These are phyloP conservation scores for Glomeris marginata DNA, from an alignment of 2,888 invertebrate genomes.

Conservation along the genomic window DNA sequence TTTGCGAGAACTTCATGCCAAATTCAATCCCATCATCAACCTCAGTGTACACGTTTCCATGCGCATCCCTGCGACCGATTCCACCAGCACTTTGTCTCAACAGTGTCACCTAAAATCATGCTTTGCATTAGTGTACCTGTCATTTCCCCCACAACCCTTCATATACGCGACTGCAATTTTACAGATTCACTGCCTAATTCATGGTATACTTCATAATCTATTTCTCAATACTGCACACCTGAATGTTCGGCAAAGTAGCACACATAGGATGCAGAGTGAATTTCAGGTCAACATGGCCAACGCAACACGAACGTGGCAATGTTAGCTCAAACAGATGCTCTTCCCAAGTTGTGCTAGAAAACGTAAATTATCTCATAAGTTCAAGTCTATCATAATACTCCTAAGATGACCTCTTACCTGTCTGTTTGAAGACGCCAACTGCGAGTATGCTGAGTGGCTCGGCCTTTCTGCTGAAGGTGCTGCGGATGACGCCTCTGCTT, in stretches of 20 bases:
- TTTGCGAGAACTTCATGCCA: slow-evolving; percentile 1
- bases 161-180: too few species aligned
- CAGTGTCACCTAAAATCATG: slow-evolving; percentile 38
- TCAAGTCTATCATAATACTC: too few species aligned
- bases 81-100: slow-evolving; percentile 52
- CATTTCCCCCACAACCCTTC: too few species aligned
- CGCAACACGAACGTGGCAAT: slow-evolving; percentile 51
- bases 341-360: slow-evolving; percentile 61
- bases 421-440: slow-evolving; percentile 81
- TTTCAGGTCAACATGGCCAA: slow-evolving; percentile 81
- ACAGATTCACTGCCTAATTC: too few species aligned
- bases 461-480: slow-evolving; percentile 47
- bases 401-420: slow-evolving; percentile 37
- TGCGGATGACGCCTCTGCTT: slow-evolving; percentile 77
- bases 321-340: slow-evolving; percentile 84
- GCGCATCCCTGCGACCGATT: slow-evolving; percentile 20
- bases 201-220: too few species aligned
- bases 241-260: slow-evolving; percentile 59
- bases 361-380: neutral
- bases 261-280: slow-evolving; percentile 67
- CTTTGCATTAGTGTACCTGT: too few species aligned
- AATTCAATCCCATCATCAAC: slow-evolving; percentile 19
- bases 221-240: too few species aligned
- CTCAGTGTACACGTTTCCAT: slow-evolving; percentile 3
- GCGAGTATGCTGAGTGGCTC: slow-evolving; percentile 56